phyloP scores from a whole-genome alignment of 1,140 invertebrate genomes.

The Drosophila kurseongensis region DNA sequence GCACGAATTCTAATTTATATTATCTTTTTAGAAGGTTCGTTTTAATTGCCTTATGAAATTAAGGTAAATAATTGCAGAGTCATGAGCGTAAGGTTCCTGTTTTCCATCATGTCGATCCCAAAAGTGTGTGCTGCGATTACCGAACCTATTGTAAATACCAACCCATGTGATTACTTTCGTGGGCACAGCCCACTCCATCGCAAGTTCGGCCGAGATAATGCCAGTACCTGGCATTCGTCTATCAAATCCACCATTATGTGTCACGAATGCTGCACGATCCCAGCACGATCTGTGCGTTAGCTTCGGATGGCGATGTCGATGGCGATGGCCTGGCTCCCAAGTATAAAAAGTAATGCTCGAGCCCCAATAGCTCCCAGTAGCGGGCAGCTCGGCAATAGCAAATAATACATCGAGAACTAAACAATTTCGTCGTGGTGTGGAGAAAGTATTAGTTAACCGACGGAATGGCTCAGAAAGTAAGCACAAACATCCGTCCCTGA shows the following conservation, averaged over 20 bases:
- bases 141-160: slow-evolving; percentile 26
- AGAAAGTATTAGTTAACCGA: slow-evolving; percentile 53
- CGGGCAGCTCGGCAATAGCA: slow-evolving; percentile 51
- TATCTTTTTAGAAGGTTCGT: too few relatives aligned
- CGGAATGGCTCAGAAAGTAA: slow-evolving; percentile 67
- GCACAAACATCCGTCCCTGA: slow-evolving; percentile 18
- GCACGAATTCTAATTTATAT: too few relatives aligned
- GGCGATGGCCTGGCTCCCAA: slow-evolving; percentile 58
- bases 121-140: neutral
- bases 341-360: slow-evolving; percentile 69
- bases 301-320: slow-evolving; percentile 7
- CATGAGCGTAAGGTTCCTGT: slow-evolving; percentile 5
- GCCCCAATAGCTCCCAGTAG: slow-evolving; percentile 52
- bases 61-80: neutral
- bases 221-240: slow-evolving; percentile 19
- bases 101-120: neutral
- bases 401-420: slow-evolving; percentile 20
- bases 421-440: neutral
- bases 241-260: slow-evolving; percentile 18
- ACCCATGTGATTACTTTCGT: slow-evolving; percentile 7
- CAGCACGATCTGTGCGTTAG: slow-evolving; percentile 89
- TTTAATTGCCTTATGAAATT: neutral
- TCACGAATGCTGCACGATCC: slow-evolving; percentile 89
- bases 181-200: slow-evolving; percentile 16
- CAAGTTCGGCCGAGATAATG: slow-evolving; percentile 23